Conservation (phyloP, 2,888 invertebrate species). For the Drosophila paracracens region DNA sequence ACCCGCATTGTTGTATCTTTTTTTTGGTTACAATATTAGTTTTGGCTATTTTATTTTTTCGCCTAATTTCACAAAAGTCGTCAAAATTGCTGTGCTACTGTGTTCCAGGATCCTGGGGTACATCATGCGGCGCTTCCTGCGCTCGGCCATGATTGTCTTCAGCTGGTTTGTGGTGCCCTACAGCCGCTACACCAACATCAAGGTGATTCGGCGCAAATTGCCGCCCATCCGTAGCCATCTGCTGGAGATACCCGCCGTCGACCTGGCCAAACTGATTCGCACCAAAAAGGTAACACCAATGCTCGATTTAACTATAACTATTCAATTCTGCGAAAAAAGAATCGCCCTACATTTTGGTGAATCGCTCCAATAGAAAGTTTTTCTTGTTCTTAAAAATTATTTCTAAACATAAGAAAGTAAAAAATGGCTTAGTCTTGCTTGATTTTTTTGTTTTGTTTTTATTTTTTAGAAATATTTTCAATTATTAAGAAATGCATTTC, state of each 20-base stretch:
- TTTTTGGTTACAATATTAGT: constrained; percentile 26
- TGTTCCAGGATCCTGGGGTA: constrained; percentile 87
- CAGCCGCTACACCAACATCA: constrained; percentile 85
- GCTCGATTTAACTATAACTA: neutral
- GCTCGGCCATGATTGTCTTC: constrained; percentile 87
- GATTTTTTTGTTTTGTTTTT: neutral
- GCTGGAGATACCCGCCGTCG: constrained; percentile 89
- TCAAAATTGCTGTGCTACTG: constrained; percentile 85
- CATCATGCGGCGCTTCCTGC: constrained; percentile 87
- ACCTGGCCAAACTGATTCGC: constrained; percentile 90
- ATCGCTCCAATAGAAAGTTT: neutral
- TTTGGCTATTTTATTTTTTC: constrained; percentile 5
- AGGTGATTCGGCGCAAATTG: constrained; percentile 87
- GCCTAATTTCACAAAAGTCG: constrained; percentile 55
- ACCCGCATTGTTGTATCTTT: constrained; percentile 42
- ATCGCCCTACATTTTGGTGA: neutral
- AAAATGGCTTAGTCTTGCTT: neutral
- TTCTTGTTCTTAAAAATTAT: neutral
- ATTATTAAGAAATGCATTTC: neutral
- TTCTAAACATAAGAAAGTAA: neutral
- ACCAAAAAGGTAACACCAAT: constrained; percentile 87
- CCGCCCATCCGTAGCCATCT: constrained; percentile 89
- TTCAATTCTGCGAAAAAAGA: constrained; percentile 2
- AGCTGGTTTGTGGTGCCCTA: constrained; percentile 87
- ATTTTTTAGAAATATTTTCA: neutral